A percentile compares a stretch with the other conserved stretches of the same genome.
Conservation (phyloP, 1,140 invertebrate genomes). For the Drosophila eugracilis region DNA sequence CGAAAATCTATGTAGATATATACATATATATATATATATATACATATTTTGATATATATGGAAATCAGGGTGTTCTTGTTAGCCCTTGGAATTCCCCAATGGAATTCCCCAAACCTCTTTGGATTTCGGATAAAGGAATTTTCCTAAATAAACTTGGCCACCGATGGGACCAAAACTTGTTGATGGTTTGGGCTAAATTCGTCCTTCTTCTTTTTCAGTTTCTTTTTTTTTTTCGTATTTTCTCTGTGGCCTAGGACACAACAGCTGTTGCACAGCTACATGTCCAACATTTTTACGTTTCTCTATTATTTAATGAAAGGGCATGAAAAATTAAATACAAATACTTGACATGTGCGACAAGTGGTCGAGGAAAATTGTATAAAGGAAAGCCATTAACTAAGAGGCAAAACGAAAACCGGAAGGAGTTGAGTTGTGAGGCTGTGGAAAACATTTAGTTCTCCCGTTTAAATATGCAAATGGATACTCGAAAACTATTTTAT, state of each 20-base stretch:
- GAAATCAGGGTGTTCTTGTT: constrained; percentile 3
- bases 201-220: too few relatives aligned
- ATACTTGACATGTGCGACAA: constrained; percentile 26
- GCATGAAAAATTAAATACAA: constrained; percentile 45
- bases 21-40: neutral
- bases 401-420: neutral
- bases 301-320: constrained; percentile 38
- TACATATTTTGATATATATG: neutral
- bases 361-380: constrained; percentile 12
- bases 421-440: neutral
- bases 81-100: constrained; percentile 37
- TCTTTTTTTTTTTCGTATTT: neutral
- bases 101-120: constrained; percentile 28
- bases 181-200: neutral
- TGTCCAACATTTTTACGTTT: neutral
- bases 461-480: constrained; percentile 57
- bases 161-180: constrained; percentile 27
- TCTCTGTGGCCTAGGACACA: too few relatives aligned
- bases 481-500: constrained; percentile 53
- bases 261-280: constrained; percentile 35
- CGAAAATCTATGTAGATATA: too few relatives aligned
- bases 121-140: constrained; percentile 39
- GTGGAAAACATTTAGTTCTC: constrained; percentile 36
- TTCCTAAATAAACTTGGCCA: constrained; percentile 51
- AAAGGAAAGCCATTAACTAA: constrained; percentile 42